Base-by-base conservation (phyloP, 2,113 vertebrate genomes). In the Phrynocephalus versicolor region DNA sequence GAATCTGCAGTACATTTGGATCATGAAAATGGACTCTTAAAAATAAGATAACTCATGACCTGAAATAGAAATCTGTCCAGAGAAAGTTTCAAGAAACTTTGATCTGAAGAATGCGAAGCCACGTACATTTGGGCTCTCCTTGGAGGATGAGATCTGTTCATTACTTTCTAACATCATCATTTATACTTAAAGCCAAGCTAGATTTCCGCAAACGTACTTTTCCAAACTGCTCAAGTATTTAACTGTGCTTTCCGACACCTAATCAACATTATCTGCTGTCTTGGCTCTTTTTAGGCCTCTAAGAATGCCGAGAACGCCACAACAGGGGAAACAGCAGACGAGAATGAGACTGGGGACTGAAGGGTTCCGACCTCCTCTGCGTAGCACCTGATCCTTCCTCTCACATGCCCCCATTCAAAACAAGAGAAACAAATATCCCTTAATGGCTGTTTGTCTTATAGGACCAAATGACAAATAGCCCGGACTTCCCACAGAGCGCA, bases 281-380 rank as follows among this genome's bases (percentile, higher is more conserved):
- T 74, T 82, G 87, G 0, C 87, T 25, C 79, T 92, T 83, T n/a
- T 0, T 86, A 99, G 98, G 98, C 98, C 85, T 98, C 98, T 86
- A 98, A 98, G 96, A 98, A 97, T 3, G 98, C 97, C 1, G 98
- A 99, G 93, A 98, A 95, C 0, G 98, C 98, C 87, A 98, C 97
- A 92, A 97, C 98, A 25, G 98, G 97, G 88, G 98, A 98, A 88
- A 96, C 97, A 0, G 94, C 93, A 12, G 97, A 97, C 83, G 97
- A 98, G 92, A 98, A 97, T 1, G 97, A 98, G 94, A 97, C 97
- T n/a, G 98, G 97, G 13, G 98, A 99, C 90, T 98, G 97, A 97
- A 89, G 73, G 65, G 81, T 88, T 84, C 88, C 79, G 0, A 67
- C 91, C 83, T 85, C 95, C 87, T 89, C 82, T 86, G 73, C 82